Base-by-base conservation (phyloP, 2,113 vertebrate species). In the Gymnorhina tibicen region DNA sequence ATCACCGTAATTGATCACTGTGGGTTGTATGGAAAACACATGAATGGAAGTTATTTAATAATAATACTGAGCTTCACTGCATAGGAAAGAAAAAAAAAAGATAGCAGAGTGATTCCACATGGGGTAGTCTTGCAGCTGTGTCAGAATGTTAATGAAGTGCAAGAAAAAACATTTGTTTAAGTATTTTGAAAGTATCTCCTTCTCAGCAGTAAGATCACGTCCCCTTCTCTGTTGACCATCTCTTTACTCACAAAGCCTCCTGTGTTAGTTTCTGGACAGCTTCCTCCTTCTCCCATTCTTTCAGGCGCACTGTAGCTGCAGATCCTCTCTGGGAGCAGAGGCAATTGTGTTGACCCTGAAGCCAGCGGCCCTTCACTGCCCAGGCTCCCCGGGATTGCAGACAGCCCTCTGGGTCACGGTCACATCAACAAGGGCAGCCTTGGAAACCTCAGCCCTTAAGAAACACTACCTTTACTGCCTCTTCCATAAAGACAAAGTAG, bases 91-190 rank as follows among this genome's bases (percentile, higher is more conserved):
- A 69, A 91, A 88, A 89, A 93, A 87, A 87, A 89, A 72, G 69
- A 89, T 16, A 92, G 88, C 46, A 81, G 87, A 91, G 64, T 75
- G 85, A 93, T 94, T 91, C 87, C 95, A 96, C 87, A 88, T 94
- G 93, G 90, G 12, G 16, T 86, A 88, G 53, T 59, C 76, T 47
- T 91, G 95, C 88, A 94, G 85, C 92, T 92, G 88, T 94, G 91
- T 92, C 80, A 96, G 83, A 95, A 93, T 91, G 90, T 83, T 95
- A 96, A 96, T 95, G 95, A 96, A 95, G 93, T 96, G 95, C 82
- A 92, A 96, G 92, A 90, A 90, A 92, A 95, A 95, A 86, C 93
- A 96, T 95, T 91, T 91, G 87, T 95, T 81, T 67, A 94, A 95
- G 82, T 81, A n/a, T 91, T 94, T 95, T 93, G 33, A 66, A 94